Base-by-base conservation (phyloP, 2,888 invertebrate genomes). In the Lissocephala sabroskyi region DNA sequence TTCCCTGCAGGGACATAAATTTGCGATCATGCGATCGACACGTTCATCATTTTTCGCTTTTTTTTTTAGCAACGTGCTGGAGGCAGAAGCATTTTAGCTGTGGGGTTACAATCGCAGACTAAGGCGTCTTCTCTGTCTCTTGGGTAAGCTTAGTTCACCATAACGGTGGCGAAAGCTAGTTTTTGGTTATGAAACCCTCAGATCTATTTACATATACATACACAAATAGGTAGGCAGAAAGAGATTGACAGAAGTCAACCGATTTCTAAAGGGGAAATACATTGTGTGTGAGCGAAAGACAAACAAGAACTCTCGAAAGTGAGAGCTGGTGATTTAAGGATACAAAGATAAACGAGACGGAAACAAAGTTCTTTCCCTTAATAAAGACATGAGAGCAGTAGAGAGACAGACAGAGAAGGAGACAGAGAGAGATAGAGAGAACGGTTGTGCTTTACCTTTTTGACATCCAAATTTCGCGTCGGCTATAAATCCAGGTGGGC, bases 391-490 rank as follows among this genome's bases (percentile, higher is more conserved):
- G 16, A 50, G 16, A 52, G 46, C n/a, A n/a, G n/a, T n/a, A n/a
- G n/a, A n/a, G n/a, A n/a, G n/a, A n/a, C n/a, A 41, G 29, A 50
- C 30, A 30, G 32, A 45, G 49, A 35, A 35, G 41, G 41, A 52
- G 47, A 41, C 56, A 60, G 54, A 60, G 45, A 65, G 61, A 57
- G 66, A 77, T 65, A 77, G 80, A 79, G 59, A 62, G 64, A 62
- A 80, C 68, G 58, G 73, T 65, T 75, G 84, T 86, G 73, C 75
- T 88, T 95, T 96, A 96, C 96, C 95, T 95, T 95, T 94, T 87
- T 93, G 91, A 89, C 96, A 96, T 92, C 95, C 95, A 88, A 92
- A 92, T 89, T 91, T 91, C 84, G 93, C 90, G 87, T 96, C 95
- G 86, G 93, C 92, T 87, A 91, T 91, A 89, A 92, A 96, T 88